phyloP scores from a whole-genome alignment of 1,140 invertebrate genomes.

The Drosophila cardini region DNA sequence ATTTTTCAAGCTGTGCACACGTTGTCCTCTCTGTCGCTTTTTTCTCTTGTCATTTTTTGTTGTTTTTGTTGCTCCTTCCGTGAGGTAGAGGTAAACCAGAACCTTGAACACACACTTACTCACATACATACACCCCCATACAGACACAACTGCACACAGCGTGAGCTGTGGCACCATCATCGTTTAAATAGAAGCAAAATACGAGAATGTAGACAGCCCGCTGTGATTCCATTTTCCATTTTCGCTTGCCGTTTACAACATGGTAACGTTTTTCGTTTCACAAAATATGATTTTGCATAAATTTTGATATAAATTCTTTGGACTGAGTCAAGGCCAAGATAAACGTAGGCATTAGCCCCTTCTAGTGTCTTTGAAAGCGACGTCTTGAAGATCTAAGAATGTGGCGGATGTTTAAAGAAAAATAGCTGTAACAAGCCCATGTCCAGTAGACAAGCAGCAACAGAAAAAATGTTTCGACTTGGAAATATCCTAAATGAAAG shows the following conservation, averaged over 20 bases:
- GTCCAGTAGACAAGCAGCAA: conserved; percentile 13
- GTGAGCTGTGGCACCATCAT: conserved; percentile 24
- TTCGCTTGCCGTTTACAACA: conserved; percentile 44
- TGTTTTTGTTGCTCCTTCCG: conserved; percentile 21
- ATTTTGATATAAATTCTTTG: conserved; percentile 62
- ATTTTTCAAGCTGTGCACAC: conserved; percentile 80
- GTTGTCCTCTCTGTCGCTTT: conserved; percentile 46
- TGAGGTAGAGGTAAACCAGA: conserved; percentile 59
- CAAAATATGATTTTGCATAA: conserved; percentile 79
- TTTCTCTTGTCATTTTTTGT: conserved; percentile 30
- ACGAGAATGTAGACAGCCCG: conserved; percentile 48
- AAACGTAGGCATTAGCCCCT: conserved; percentile 32
- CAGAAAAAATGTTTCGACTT: conserved; percentile 3
- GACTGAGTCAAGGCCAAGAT: conserved; percentile 65
- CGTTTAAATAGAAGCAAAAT: conserved; percentile 67
- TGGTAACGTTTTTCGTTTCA: conserved; percentile 51
- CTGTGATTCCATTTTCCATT: conserved; percentile 81
- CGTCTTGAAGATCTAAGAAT: conserved; percentile 53
- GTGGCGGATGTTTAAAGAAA: conserved; percentile 27
- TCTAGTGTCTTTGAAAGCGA: conserved; percentile 54
- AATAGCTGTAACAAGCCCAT: conserved; percentile 54
- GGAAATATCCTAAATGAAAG: background rate
- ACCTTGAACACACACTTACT: conserved; percentile 65
- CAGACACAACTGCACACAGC: conserved; percentile 51
- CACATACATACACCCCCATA: conserved; percentile 22